Evolutionary conservation across 1,140 invertebrate genomes (phyloP), one percentile per base, ranked within the genome.

Genomic region (Cherax destructor): DNA sequence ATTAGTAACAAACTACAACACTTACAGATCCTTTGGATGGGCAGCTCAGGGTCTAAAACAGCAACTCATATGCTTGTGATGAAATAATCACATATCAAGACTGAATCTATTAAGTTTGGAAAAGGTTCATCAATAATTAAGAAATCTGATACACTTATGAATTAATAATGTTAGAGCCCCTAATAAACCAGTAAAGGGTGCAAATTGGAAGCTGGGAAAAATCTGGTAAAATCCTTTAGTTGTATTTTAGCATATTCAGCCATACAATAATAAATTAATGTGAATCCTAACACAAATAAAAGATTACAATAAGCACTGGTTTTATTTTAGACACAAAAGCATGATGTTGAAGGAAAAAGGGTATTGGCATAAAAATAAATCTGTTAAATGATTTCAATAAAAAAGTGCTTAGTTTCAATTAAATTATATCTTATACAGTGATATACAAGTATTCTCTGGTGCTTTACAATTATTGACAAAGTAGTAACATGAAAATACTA

Each of bases 401-500:
- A 91, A 91, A 91, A 91, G 79, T 79, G 83, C 76, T 80, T 76
- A 69, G 61, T 86, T 87, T 91, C 90, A 80, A 91, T 91, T 91
- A 91, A 86, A 87, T 91, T 91, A 91, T 87, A 91, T 91, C 84
- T 91, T 87, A 86, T 91, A 91, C 90, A 91, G 84, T 91, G 90
- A 91, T 91, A 91, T 91, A 91, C 90, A 91, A 79, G 83, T 91
- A 91, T 86, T 85, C 84, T 91, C 85, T 91, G 84, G 90, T 91
- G 90, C 90, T 91, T 91, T 91, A 91, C 90, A 91, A 91, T 91
- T 91, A 91, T 87, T 91, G 85, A 86, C 85, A 87, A 91, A 79
- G 90, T 91, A 91, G 90, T 91, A 91, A 91, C 90, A 91, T 91
- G 90, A 91, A 91, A 86, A 91, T 91, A 91, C 90, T 91, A 91